Conservation (phyloP, 2,888 invertebrate genomes). For the Seladonia tumulorum region DNA sequence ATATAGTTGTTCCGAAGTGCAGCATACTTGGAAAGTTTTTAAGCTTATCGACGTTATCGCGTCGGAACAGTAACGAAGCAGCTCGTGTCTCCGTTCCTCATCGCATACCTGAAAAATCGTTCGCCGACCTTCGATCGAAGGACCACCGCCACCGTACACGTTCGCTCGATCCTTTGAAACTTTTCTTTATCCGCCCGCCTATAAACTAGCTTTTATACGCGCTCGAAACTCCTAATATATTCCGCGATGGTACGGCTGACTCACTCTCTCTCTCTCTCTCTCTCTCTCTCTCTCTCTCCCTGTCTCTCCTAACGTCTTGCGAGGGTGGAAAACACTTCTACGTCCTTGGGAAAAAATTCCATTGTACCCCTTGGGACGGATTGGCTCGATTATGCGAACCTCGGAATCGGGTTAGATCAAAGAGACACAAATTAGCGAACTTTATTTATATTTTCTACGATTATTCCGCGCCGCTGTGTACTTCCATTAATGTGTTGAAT, state of each 20-base stretch:
- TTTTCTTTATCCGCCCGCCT: slow-evolving; percentile 34
- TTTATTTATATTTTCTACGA: background rate
- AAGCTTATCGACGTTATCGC: slow-evolving; percentile 65
- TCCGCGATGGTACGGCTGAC: slow-evolving; percentile 13
- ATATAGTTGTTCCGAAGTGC: background rate
- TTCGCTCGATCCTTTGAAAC: slow-evolving; percentile 39
- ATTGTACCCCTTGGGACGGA: slow-evolving; percentile 15
- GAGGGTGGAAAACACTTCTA: background rate
- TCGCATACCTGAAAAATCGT: slow-evolving; percentile 55
- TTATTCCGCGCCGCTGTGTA: background rate
- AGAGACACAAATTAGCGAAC: slow-evolving; percentile 53
- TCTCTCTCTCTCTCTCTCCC: too few relatives aligned
- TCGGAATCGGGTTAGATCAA: slow-evolving; percentile 38
- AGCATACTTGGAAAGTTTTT: slow-evolving; percentile 57
- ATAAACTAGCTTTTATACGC: slow-evolving; percentile 56
- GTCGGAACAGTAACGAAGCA: slow-evolving; percentile 51
- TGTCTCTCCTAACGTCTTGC: too few relatives aligned
- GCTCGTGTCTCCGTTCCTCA: slow-evolving; percentile 25
- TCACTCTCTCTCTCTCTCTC: background rate
- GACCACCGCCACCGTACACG: slow-evolving; percentile 41
- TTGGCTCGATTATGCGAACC: slow-evolving; percentile 41
- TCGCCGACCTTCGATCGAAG: slow-evolving; percentile 11
- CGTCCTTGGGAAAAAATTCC: background rate
- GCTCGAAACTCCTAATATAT: slow-evolving; percentile 42
- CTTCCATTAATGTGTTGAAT: background rate